Evolutionary conservation across 2,888 invertebrate species (phyloP).

Genomic region (Drosophila yooni): DNA sequence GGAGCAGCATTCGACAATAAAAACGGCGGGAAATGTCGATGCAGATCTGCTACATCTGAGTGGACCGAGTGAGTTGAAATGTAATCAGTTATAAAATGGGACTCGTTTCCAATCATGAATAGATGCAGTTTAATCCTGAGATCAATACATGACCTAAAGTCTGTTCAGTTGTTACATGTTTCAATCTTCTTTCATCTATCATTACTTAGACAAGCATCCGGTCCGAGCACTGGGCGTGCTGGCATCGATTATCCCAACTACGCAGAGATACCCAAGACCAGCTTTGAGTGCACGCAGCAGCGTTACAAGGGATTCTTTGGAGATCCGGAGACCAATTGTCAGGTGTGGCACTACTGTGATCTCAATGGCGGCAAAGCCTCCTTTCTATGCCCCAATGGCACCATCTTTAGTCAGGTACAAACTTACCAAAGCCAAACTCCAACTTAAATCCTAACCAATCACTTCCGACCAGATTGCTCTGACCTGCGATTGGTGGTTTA

Average conservation of each 20-base stretch:
- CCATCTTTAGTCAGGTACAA: constrained; percentile 92
- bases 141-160: neutral
- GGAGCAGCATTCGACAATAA: constrained; percentile 33
- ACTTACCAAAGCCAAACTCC: neutral
- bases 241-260: constrained; percentile 93
- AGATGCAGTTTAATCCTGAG: no score
- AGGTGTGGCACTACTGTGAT: constrained; percentile 97
- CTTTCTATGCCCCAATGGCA: constrained; percentile 95
- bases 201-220: constrained; percentile 84
- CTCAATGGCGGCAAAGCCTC: constrained; percentile 95
- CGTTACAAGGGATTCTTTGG: constrained; percentile 96
- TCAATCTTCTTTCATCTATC: neutral
- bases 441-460: neutral
- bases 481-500: constrained; percentile 97
- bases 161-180: no score
- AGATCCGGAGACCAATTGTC: constrained; percentile 94
- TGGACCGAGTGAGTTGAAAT: constrained; percentile 71
- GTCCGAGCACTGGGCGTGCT: constrained; percentile 86
- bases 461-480: constrained; percentile 87
- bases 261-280: constrained; percentile 90
- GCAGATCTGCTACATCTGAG: constrained; percentile 49
- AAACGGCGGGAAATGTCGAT: constrained; percentile 34
- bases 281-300: constrained; percentile 93
- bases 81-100: no score
- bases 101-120: no score